These are phyloP conservation scores for Balaenoptera acutorostrata DNA, from an alignment of 2,113 vertebrate genomes.

Conservation along the genomic window DNA sequence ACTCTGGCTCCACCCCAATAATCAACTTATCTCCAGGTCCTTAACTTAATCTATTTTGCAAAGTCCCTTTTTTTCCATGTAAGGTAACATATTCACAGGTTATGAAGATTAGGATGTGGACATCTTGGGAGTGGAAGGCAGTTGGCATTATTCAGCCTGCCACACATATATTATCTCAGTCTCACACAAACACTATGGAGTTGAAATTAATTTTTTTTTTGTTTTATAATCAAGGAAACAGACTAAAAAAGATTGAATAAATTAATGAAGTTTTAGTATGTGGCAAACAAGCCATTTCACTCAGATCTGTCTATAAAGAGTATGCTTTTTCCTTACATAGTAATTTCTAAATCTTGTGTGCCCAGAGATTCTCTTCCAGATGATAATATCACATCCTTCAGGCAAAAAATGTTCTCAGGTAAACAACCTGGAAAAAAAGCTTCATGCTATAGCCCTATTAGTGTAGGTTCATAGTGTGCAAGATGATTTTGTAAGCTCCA, in stretches of 20 bases:
- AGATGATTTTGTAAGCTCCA: background rate
- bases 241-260: background rate
- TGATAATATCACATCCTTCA: background rate
- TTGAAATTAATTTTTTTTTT: background rate
- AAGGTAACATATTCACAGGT: background rate
- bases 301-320: background rate
- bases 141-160: background rate
- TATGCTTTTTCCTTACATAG: background rate
- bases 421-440: background rate
- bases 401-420: background rate
- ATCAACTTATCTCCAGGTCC: background rate
- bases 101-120: background rate
- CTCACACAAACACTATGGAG: background rate
- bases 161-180: background rate
- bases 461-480: background rate
- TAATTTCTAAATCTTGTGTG: background rate
- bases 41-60: background rate
- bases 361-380: background rate
- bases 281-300: background rate
- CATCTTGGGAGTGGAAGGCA: fast-evolving
- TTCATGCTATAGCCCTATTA: background rate
- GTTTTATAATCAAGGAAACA: background rate
- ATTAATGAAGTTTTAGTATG: background rate
- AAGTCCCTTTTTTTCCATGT: background rate
- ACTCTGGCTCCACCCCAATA: background rate